Evolutionary conservation across 2,797 vertebrate genomes (phyloP), one percentile per base, ranked within the genome.

Genomic region (Diglossa cyanea): DNA sequence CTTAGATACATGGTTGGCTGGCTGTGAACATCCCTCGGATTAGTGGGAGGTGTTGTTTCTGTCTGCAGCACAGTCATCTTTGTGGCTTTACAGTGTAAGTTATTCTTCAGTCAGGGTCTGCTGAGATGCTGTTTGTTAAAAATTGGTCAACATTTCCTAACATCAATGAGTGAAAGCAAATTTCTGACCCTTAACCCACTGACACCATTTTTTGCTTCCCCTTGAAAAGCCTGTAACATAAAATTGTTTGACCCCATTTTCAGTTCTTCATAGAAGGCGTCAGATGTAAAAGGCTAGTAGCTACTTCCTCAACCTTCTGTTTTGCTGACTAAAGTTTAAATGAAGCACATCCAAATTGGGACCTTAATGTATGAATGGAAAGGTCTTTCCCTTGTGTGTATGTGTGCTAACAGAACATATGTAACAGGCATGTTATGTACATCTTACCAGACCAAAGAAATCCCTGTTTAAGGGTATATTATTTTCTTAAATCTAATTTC

Each of bases 1-100:
- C n/a, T 73, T 70, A 44, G 23, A 31, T 31, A 25, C 0, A 0
- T 2, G 0, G 54, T 58, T 90, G 68, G 7, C 76, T 83, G 51
- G 3, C 68, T 74, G 33, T 26, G n/a, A 77, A n/a, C 26, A 14
- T 76, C 23, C 42, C 30, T 88, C 7, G 18, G 21, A 24, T 75
- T 72, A 76, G 30, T 11, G 37, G 42, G 26, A 68, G 33, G 6
- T 53, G 10, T 28, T 73, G 17, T 67, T 89, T 73, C 60, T 76
- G 17, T 61, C 33, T 73, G 31, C 51, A 72, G 40, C 50, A 33
- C 18, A 31, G 25, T 79, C 11, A 11, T 73, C 65, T 80, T 90
- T 48, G 39, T 63, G 42, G 17, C 40, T 92, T 78, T 86, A 47
- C 26, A 63, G 10, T 66, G 24, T n/a, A 57, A 82, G 39, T n/a